Percentiles rank a stretch among this genome's conserved stretches.
Evolutionary conservation across 2,113 vertebrate species (phyloP).

Genomic region (Stercorarius parasiticus): DNA sequence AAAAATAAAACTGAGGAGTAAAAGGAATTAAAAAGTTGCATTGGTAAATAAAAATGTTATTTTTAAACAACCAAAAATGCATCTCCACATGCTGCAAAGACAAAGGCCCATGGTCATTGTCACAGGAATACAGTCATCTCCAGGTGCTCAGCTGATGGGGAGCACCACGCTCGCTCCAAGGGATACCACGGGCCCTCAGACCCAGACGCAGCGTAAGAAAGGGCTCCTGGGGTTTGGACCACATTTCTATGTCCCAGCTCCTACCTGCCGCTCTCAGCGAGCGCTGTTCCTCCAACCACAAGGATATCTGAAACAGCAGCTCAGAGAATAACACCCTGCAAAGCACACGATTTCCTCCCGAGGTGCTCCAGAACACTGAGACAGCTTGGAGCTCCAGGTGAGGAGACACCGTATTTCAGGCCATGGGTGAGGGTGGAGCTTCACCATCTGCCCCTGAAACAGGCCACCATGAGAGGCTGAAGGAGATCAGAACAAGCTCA

Average conservation of each 20-base stretch:
- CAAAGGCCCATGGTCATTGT: background rate
- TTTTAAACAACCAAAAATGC: background rate
- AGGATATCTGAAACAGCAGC: background rate
- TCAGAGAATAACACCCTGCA: background rate
- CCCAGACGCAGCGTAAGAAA: background rate
- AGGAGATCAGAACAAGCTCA: background rate
- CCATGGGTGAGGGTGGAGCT: background rate
- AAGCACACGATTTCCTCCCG: background rate
- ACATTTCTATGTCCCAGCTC: background rate
- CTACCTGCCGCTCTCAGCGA: background rate
- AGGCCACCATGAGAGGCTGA: background rate
- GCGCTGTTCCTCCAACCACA: background rate
- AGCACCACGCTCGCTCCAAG: fast-evolving
- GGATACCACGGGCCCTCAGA: background rate
- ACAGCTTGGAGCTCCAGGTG: background rate
- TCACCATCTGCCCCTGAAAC: background rate
- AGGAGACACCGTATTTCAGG: background rate
- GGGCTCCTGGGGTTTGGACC: background rate
- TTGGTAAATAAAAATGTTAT: background rate
- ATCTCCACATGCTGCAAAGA: background rate
- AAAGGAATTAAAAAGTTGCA: background rate
- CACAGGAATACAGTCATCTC: background rate
- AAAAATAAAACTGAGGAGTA: background rate
- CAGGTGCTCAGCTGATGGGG: background rate
- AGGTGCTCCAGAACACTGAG: background rate